Evolutionary conservation across 2,113 vertebrate genomes (phyloP).

Genomic region (Notarius quadriscutis): DNA sequence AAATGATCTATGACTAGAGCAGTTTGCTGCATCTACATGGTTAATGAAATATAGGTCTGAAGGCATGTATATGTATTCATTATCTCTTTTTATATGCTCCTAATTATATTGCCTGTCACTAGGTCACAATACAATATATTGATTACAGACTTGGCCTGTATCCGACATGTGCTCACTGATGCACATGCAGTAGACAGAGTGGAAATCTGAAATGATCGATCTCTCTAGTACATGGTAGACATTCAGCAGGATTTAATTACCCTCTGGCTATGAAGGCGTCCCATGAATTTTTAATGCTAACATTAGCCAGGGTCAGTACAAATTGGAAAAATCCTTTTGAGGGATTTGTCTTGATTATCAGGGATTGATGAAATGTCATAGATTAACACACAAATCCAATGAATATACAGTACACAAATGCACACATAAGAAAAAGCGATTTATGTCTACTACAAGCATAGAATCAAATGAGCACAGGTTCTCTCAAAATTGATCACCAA

Average conservation of each 20-base stretch:
- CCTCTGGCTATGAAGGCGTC: conserved; percentile 9
- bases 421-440: too few relatives aligned
- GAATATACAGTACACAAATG: background rate
- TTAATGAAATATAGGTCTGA: conserved; percentile 2
- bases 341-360: conserved; percentile 8
- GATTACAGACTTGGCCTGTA: background rate
- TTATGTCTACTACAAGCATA: background rate
- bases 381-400: background rate
- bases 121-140: background rate
- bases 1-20: background rate
- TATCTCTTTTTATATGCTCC: background rate
- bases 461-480: background rate
- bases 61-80: background rate
- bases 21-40: background rate
- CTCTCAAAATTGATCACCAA: background rate
- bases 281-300: conserved; percentile 30
- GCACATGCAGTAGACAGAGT: background rate
- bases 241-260: conserved; percentile 36
- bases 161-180: background rate
- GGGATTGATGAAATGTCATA: background rate
- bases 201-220: background rate
- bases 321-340: conserved; percentile 21
- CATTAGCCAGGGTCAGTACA: conserved; percentile 14
- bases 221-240: conserved; percentile 18
- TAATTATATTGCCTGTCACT: background rate